Evolutionary conservation across 1,140 invertebrate genomes (phyloP), one percentile per base, ranked within the genome.

Genomic region (Panulirus ornatus): DNA sequence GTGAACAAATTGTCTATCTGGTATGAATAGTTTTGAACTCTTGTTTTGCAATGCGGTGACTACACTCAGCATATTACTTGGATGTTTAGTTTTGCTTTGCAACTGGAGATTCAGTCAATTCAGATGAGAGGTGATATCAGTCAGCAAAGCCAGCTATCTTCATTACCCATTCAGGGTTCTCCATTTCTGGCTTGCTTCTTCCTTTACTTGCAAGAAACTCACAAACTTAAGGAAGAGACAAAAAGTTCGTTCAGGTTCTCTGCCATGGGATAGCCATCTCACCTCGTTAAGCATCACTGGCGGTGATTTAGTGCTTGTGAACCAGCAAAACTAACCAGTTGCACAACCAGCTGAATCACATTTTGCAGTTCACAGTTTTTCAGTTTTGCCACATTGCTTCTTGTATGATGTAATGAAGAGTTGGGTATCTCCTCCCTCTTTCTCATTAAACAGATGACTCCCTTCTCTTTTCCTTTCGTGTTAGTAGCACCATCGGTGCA

Each of bases 1-100:
- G 30, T 66, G 63, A n/a, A n/a, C n/a, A n/a, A n/a, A n/a, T n/a
- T n/a, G n/a, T n/a, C n/a, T n/a, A n/a, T n/a, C n/a, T n/a, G 63
- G 63, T 66, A 66, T 66, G 63, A 66, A n/a, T n/a, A 66, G 63
- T 66, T 5, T 19, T 66, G 63, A 8, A n/a, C 5, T 66, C 63
- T 66, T 66, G 30, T 66, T 66, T 66, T 66, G 63, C 6, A 79
- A 79, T 79, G 76, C 76, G 38, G 44, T 79, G 38, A 79, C 76
- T 79, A 38, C 76, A 79, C 19, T 36, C 76, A 79, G 9, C 76
- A 79, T 79, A 47, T 40, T 79, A 40, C 27, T 30, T 75, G 71
- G 71, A 30, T 75, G 30, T 30, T 36, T 75, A 16, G 8, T 30
- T 75, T 79, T 79, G 38, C 76, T 34, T 47, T 79, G 40, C 71